A percentile compares a stretch with the other conserved stretches of the same genome.
Conservation (phyloP, 2,888 invertebrate genomes). For the Platycheirus albimanus region DNA sequence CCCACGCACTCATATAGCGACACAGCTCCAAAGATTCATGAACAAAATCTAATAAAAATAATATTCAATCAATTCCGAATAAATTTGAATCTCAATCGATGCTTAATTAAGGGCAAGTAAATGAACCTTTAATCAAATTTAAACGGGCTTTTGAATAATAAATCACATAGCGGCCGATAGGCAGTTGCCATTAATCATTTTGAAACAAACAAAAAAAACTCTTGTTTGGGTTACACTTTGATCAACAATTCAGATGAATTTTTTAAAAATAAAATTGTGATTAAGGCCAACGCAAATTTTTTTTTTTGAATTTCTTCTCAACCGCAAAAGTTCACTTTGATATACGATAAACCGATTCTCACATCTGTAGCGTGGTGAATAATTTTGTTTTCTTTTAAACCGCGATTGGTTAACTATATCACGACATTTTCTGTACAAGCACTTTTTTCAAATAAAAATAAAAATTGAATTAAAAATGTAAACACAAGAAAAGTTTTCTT, state of each 20-base stretch:
- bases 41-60: background rate
- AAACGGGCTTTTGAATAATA: background rate
- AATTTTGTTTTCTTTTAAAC: too few relatives aligned
- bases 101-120: slow-evolving; percentile 5
- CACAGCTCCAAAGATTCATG: background rate
- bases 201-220: background rate
- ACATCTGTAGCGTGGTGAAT: background rate
- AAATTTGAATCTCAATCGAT: slow-evolving; percentile 10
- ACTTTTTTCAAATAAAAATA: background rate
- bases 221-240: background rate
- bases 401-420: background rate
- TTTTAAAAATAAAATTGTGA: background rate
- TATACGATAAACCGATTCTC: background rate
- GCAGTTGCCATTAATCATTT: background rate
- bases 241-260: too few relatives aligned
- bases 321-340: background rate
- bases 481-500: slow-evolving; percentile 19
- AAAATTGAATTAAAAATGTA: too few relatives aligned
- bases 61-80: background rate
- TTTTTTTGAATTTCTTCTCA: background rate
- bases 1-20: slow-evolving; percentile 2
- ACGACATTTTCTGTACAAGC: background rate
- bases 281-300: background rate
- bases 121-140: background rate
- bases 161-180: background rate